Base-by-base conservation (phyloP, 2,113 vertebrate genomes). In the Silurus glanis region DNA sequence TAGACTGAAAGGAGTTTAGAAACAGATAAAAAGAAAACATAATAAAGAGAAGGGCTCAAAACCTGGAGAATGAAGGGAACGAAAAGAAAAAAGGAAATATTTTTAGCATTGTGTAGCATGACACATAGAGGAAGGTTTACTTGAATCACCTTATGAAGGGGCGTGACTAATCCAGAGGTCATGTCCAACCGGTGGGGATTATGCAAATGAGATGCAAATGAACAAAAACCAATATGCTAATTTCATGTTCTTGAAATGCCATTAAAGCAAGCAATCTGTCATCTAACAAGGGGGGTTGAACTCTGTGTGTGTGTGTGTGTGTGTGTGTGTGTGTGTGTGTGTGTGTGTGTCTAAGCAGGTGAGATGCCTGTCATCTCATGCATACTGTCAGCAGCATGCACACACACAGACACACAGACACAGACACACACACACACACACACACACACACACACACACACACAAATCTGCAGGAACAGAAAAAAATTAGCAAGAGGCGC, bases 181-280 rank as follows among this genome's bases (percentile, higher is more conserved):
- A 66, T 10, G n/a, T 75, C 80, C 79, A 83, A 76, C 59, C 45
- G 55, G 7, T 10, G 19, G 37, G 66, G 80, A 25, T 72, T 87
- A 85, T 89, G 83, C 80, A 87, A 89, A 89, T 83, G 6, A 53
- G 14, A 89, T 89, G 79, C 83, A 85, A 89, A 89, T 89, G 21
- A 64, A 16, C 16, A 58, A 37, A 56, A 58, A 25, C 59, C 53
- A 80, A 59, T 84, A 89, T 89, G 85, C 83, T 87, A 89, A 89
- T 87, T 79, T 13, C 14, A 75, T 85, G 85, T 85, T 85, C 75
- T 83, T 79, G 87, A 87, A 87, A 89, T 89, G 85, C 61, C 71
- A 80, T 49, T 87, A 89, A 85, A 85, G 79, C 85, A 61, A 76
- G 71, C 51, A 89, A 86, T 89, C 83, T 85, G 78, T 84, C 85